Evolutionary conservation across 1,140 invertebrate genomes (phyloP).

Genomic region (Teleogryllus occipitalis): DNA sequence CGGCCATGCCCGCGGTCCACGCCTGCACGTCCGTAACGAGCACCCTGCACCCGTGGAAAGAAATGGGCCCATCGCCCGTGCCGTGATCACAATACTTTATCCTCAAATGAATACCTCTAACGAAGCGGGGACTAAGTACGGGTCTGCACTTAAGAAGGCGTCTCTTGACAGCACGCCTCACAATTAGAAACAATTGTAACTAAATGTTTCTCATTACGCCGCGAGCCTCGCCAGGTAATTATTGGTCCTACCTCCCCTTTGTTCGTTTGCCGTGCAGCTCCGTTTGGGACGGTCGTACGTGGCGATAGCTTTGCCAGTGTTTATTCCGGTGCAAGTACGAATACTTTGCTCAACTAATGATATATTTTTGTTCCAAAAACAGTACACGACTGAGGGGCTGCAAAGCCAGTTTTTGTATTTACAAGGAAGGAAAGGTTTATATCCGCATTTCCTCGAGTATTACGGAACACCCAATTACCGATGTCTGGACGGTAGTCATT

Average conservation of each 20-base stretch:
- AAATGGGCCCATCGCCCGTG: neutral
- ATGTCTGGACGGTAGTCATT: no score
- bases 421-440: no score
- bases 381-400: no score
- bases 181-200: neutral
- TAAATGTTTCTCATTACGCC: neutral
- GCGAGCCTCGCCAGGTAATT: neutral
- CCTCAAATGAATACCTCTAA: neutral
- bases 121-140: neutral
- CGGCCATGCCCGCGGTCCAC: no score
- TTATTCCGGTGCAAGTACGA: no score
- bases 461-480: no score
- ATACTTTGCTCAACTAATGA: no score
- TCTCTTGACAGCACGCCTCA: neutral
- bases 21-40: neutral
- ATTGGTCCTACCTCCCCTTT: neutral
- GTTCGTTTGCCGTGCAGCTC: neutral
- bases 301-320: no score
- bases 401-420: no score
- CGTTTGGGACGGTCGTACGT: no score
- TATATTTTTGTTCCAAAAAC: no score
- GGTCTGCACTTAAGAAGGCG: neutral
- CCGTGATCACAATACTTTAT: neutral
- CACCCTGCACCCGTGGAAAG: neutral
- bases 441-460: no score